These are phyloP conservation scores for Ceratosolen solmsi DNA, from an alignment of 1,140 invertebrate species.

Conservation along the genomic window DNA sequence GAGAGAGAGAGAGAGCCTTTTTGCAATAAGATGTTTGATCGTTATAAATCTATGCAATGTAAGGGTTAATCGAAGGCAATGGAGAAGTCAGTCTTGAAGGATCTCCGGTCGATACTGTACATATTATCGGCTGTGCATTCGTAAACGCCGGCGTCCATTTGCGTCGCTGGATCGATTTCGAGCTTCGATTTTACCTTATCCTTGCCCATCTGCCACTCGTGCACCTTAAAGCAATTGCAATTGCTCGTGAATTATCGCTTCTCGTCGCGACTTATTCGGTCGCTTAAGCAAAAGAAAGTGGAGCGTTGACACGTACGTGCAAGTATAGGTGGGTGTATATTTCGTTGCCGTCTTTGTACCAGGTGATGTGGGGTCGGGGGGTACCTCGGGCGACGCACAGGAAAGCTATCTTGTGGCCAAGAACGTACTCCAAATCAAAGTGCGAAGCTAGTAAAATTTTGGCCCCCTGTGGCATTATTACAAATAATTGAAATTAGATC, in stretches of 20 bases:
- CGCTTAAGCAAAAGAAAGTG: no score
- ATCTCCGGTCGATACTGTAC: conserved; percentile 91
- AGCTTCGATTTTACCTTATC: conserved; percentile 92
- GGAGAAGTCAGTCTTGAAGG: conserved; percentile 93
- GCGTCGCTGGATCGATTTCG: conserved; percentile 93
- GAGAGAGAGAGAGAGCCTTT: no score
- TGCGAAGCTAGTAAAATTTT: conserved; percentile 92
- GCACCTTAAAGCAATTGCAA: conserved; percentile 77
- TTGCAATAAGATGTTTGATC: no score
- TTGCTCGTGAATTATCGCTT: no score
- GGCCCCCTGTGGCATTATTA: conserved; percentile 80
- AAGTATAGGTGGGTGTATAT: conserved; percentile 90
- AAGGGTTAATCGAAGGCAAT: conserved; percentile 90
- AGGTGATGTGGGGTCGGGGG: conserved; percentile 89
- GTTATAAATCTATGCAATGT: no score
- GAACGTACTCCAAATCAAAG: conserved; percentile 93
- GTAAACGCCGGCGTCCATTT: conserved; percentile 93
- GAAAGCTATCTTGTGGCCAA: conserved; percentile 94
- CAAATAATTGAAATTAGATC: no score
- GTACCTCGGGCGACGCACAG: conserved; percentile 89
- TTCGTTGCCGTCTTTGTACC: conserved; percentile 94
- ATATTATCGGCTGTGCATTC: conserved; percentile 94
- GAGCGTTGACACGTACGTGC: conserved; percentile 79
- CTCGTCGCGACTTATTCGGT: no score
- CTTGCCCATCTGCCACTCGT: conserved; percentile 87